Evolutionary conservation across 2,797 vertebrate species (phyloP).

Genomic region (Agapornis canus): DNA sequence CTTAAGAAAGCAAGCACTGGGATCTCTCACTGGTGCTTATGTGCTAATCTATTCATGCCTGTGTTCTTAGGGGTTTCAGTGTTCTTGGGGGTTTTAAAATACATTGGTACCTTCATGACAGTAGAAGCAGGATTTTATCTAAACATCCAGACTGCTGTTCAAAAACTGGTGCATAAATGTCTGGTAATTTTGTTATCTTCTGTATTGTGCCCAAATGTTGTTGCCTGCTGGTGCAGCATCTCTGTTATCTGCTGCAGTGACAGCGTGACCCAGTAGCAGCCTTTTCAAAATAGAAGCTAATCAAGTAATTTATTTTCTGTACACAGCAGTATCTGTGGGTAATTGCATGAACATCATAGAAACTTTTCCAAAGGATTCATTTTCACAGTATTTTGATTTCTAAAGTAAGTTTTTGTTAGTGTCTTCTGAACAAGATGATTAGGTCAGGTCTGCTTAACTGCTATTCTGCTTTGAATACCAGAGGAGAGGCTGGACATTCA

Average conservation of each 20-base stretch:
- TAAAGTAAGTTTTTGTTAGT: background rate
- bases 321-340: background rate
- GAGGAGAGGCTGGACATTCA: background rate
- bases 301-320: background rate
- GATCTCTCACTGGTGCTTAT: background rate
- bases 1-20: background rate
- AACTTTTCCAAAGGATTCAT: background rate
- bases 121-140: background rate
- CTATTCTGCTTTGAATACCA: background rate
- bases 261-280: background rate
- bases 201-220: background rate
- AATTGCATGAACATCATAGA: background rate
- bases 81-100: background rate
- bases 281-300: background rate
- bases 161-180: background rate
- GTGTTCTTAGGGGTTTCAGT: fast-evolving
- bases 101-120: background rate
- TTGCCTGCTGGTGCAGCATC: background rate
- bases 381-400: background rate
- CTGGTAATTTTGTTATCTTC: background rate
- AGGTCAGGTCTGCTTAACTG: background rate
- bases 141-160: background rate
- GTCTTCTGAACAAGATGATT: background rate
- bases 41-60: background rate
- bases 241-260: background rate